Percentiles rank a stretch among this genome's conserved stretches.
These are phyloP conservation scores for Bradypodion ventrale DNA, from an alignment of 2,797 vertebrate genomes.

Conservation along the genomic window DNA sequence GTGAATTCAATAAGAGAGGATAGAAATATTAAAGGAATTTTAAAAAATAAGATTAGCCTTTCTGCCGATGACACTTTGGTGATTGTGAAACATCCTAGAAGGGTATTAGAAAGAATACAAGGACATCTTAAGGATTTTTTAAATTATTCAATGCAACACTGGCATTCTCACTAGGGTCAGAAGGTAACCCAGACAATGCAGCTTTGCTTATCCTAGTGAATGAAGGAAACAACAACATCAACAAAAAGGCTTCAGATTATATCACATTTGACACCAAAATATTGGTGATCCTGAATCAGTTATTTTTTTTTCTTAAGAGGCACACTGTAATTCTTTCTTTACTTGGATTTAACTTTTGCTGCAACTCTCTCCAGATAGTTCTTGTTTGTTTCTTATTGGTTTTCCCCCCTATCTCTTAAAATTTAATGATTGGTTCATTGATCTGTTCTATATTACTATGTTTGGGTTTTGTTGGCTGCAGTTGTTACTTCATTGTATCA, in stretches of 20 bases:
- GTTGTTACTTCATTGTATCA: not conserved
- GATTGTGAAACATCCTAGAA: too few species aligned
- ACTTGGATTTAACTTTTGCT: not conserved
- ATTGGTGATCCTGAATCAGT: not conserved
- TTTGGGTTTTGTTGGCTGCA: not conserved
- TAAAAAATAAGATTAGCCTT: too few species aligned
- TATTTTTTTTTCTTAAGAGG: constrained; percentile 15
- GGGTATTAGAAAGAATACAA: too few species aligned
- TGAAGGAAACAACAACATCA: not conserved
- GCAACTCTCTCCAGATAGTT: not conserved
- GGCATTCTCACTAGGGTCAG: too few species aligned
- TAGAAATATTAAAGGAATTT: too few species aligned
- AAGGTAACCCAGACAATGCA: too few species aligned
- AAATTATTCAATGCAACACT: too few species aligned
- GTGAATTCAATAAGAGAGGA: too few species aligned
- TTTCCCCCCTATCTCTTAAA: not conserved
- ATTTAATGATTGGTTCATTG: not conserved
- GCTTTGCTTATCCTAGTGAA: too few species aligned
- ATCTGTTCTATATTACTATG: not conserved
- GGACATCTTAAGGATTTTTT: too few species aligned
- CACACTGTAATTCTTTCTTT: not conserved
- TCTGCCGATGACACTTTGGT: too few species aligned
- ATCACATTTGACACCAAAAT: constrained; percentile 12
- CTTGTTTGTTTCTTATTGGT: not conserved
- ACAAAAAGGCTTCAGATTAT: not conserved